These are phyloP conservation scores for Mus caroli DNA, from an alignment of 2,797 vertebrate genomes.

Conservation along the genomic window DNA sequence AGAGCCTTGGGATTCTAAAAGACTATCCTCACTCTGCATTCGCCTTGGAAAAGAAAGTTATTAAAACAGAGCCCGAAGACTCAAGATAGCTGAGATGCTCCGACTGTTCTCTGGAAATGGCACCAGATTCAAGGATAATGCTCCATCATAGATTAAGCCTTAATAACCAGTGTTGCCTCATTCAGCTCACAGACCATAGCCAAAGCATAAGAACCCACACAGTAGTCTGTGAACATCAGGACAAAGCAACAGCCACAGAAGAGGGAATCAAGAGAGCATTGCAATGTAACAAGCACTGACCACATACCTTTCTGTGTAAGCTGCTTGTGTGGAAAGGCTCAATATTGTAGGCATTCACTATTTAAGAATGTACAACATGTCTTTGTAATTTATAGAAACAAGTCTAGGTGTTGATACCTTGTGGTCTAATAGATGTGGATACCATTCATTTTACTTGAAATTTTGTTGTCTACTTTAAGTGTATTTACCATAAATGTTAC, in stretches of 20 bases:
- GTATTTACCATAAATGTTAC: constrained; percentile 87
- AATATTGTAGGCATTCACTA: constrained; percentile 90
- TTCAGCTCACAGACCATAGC: constrained; percentile 91
- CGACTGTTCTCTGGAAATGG: constrained; percentile 80
- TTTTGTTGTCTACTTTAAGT: constrained; percentile 89
- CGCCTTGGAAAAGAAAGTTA: constrained; percentile 95
- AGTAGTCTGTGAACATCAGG: constrained; percentile 85
- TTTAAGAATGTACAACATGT: constrained; percentile 93
- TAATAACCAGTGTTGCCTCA: constrained; percentile 99
- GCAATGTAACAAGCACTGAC: constrained; percentile 87
- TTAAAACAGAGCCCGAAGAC: constrained; percentile 99
- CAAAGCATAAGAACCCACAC: constrained; percentile 90
- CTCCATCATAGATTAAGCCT: constrained; percentile 96
- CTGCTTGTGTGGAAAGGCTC: constrained; percentile 86
- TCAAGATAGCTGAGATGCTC: constrained; percentile 93
- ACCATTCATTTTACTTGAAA: constrained; percentile 92
- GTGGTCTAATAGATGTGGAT: constrained; percentile 88
- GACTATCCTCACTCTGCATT: constrained; percentile 94
- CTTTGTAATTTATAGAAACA: constrained; percentile 91
- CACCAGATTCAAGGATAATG: constrained; percentile 85
- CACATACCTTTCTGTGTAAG: constrained; percentile 89
- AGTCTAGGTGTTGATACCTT: constrained; percentile 88
- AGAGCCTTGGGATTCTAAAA: constrained; percentile 94
- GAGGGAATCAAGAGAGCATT: constrained; percentile 76
- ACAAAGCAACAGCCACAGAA: constrained; percentile 76